A percentile compares a stretch with the other conserved stretches of the same genome.
Evolutionary conservation across 2,113 vertebrate genomes (phyloP).

Genomic region (Platycercus adscitus): DNA sequence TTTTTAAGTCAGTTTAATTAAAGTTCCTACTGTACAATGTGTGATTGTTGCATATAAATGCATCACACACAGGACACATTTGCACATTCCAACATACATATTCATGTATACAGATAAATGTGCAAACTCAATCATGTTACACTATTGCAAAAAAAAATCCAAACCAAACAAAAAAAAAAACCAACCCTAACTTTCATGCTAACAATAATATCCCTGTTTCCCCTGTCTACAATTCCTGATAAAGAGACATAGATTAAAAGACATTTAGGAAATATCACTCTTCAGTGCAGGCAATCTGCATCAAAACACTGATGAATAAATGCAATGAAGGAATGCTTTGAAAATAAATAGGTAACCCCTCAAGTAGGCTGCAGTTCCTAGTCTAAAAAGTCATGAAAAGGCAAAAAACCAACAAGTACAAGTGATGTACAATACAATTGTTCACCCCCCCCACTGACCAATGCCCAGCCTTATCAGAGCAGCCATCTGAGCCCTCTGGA

Average conservation of each 20-base stretch:
- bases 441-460: background rate
- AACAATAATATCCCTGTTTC: background rate
- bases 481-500: background rate
- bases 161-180: background rate
- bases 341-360: background rate
- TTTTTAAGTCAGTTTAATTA: background rate
- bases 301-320: background rate
- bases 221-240: background rate
- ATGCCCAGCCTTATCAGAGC: background rate
- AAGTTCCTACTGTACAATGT: background rate
- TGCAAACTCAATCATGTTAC: background rate
- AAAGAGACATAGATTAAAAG: background rate
- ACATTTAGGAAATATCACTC: background rate
- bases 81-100: background rate
- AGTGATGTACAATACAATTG: background rate
- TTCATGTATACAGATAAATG: background rate
- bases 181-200: background rate
- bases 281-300: background rate
- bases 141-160: background rate
- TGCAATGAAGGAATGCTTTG: background rate
- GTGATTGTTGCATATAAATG: background rate
- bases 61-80: background rate
- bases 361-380: background rate
- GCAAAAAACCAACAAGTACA: background rate
- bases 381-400: background rate